Evolutionary conservation across 2,797 vertebrate genomes (phyloP).

Genomic region (Oreochromis mossambicus): DNA sequence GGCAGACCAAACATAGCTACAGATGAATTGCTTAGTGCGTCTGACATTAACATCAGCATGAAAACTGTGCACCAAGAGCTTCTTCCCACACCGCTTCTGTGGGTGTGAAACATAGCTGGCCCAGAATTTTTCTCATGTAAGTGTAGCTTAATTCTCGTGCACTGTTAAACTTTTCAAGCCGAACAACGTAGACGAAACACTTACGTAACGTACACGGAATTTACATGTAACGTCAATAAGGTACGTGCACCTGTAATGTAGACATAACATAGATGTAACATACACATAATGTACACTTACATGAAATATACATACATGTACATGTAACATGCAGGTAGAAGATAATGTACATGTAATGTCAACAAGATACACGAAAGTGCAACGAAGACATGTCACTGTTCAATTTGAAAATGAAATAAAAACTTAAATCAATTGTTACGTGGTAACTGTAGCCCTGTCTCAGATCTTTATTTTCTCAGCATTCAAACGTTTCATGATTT

Average conservation of each 20-base stretch:
- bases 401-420: not conserved
- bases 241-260: not conserved
- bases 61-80: not conserved
- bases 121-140: not conserved
- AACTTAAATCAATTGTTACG: not conserved
- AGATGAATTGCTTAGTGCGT: not conserved
- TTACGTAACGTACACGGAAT: accelerated
- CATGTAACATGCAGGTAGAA: accelerated
- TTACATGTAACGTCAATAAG: not conserved
- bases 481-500: not conserved
- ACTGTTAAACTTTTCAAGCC: accelerated
- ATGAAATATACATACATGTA: not conserved
- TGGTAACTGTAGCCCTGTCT: not conserved
- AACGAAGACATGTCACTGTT: accelerated
- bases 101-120: not conserved
- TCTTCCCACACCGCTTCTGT: not conserved
- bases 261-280: not conserved
- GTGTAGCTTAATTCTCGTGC: not conserved
- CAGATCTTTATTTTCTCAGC: not conserved
- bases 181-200: not conserved
- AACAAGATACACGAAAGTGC: accelerated
- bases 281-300: not conserved
- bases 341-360: not conserved
- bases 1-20: not conserved
- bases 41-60: not conserved